Evolutionary conservation across 2,797 vertebrate species (phyloP).

Genomic region (Acanthiza pusilla): DNA sequence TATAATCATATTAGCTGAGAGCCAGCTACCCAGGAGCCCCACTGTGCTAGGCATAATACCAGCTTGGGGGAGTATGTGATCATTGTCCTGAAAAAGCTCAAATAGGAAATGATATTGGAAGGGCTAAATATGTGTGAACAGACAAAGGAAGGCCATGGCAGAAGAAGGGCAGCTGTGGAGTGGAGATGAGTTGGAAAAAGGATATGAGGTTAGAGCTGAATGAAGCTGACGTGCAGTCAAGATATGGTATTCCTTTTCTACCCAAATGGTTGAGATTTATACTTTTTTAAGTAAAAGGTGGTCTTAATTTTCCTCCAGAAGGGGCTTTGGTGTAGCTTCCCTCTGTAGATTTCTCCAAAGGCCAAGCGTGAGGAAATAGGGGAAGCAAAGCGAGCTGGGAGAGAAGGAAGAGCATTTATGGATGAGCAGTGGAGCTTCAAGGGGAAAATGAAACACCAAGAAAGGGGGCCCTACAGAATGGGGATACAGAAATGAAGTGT

Average conservation of each 20-base stretch:
- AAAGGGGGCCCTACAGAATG: not conserved
- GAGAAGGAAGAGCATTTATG: not conserved
- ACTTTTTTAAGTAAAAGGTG: not conserved
- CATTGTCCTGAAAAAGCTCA: not conserved
- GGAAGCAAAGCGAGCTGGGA: not conserved
- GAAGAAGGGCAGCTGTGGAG: not conserved
- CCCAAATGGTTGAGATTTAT: not conserved
- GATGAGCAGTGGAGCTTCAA: not conserved
- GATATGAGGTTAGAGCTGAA: not conserved
- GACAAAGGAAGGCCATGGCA: accelerated
- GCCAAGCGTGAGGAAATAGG: not conserved
- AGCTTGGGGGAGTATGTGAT: not conserved
- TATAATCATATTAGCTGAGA: not conserved
- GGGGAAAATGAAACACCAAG: not conserved
- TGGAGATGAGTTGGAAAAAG: not conserved
- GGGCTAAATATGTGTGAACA: not conserved
- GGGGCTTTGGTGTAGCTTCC: not conserved
- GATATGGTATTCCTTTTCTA: not conserved
- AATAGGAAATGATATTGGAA: not conserved
- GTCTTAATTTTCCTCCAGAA: not conserved
- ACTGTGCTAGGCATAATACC: not conserved
- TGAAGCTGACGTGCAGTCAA: not conserved
- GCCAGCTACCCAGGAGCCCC: not conserved
- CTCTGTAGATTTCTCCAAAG: not conserved
- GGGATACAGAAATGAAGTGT: not conserved